A percentile compares a stretch with the other conserved stretches of the same genome.
These are phyloP conservation scores for Eumaeus atala DNA, from an alignment of 1,140 invertebrate genomes.

Conservation along the genomic window DNA sequence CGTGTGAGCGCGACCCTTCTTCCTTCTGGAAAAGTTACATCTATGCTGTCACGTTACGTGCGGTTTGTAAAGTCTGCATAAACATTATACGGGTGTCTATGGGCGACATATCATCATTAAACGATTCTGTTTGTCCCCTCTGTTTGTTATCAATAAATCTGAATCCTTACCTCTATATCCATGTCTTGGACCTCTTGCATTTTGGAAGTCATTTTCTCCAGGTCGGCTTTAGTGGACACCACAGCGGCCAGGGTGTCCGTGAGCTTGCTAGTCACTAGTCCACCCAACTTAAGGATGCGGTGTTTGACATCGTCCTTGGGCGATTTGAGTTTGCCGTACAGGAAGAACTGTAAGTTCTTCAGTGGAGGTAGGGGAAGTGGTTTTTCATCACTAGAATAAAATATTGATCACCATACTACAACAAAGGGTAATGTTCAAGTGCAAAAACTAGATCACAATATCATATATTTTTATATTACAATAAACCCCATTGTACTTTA, in stretches of 20 bases:
- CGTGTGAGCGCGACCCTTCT: too few species aligned
- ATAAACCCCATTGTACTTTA: too few species aligned
- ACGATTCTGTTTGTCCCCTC: too few species aligned
- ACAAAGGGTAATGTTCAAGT: too few species aligned
- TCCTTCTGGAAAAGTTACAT: too few species aligned
- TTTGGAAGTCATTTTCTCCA: constrained; percentile 80
- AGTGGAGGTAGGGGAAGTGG: constrained; percentile 78
- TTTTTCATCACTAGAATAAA: constrained; percentile 48
- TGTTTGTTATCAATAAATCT: too few species aligned
- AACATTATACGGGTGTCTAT: too few species aligned
- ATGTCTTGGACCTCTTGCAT: constrained; percentile 80
- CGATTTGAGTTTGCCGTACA: constrained; percentile 78
- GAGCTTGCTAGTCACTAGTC: constrained; percentile 80
- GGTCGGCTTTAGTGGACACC: constrained; percentile 82
- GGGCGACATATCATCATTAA: too few species aligned
- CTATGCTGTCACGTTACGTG: too few species aligned
- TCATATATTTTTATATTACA: too few species aligned
- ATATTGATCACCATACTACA: constrained; percentile 17
- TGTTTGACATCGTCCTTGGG: constrained; percentile 80
- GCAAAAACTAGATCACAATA: too few species aligned
- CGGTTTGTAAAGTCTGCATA: too few species aligned
- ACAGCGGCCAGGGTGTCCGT: constrained; percentile 81
- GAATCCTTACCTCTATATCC: constrained; percentile 81
- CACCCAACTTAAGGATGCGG: constrained; percentile 84
- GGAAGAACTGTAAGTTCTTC: constrained; percentile 86